Evolutionary conservation across 37 sponge, comb jelly and placozoan species (phyloP).

Genomic region (Agelas oroides): DNA sequence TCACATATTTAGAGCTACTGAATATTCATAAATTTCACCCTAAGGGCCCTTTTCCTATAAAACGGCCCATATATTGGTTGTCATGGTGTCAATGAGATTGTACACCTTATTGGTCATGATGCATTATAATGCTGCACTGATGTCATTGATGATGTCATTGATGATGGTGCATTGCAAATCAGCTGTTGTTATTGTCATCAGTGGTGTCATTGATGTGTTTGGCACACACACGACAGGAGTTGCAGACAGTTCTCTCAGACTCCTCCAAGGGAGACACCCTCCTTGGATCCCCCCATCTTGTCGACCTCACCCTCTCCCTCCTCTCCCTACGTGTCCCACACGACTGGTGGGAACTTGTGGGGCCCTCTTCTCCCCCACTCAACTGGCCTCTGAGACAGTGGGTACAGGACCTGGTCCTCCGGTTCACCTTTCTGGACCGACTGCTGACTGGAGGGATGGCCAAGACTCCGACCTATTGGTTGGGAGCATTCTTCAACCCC

Average conservation of each 20-base stretch:
- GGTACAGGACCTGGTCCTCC: constrained; percentile 56
- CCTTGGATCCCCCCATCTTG: constrained; percentile 36
- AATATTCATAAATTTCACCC: no score
- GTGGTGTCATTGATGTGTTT: no score
- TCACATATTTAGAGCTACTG: no score
- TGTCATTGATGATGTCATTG: no score
- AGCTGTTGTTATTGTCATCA: no score
- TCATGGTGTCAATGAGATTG: no score
- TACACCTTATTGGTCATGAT: no score
- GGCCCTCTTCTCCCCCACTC: constrained; percentile 56
- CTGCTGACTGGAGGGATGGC: constrained; percentile 57
- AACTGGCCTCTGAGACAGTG: constrained; percentile 63
- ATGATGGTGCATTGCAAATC: no score
- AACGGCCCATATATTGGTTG: no score
- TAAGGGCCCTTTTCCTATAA: no score
- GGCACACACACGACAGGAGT: constrained; percentile 50
- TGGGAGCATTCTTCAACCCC: constrained; percentile 84
- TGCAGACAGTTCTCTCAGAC: constrained; percentile 6
- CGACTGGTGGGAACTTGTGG: constrained; percentile 53
- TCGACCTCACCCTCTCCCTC: constrained; percentile 45
- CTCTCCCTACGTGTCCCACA: constrained; percentile 36
- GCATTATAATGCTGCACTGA: no score
- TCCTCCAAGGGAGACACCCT: constrained; percentile 38
- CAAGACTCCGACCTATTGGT: constrained; percentile 74
- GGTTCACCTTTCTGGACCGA: constrained; percentile 65